Conservation (phyloP, 1,140 invertebrate species). For the Plutomurus gul region DNA sequence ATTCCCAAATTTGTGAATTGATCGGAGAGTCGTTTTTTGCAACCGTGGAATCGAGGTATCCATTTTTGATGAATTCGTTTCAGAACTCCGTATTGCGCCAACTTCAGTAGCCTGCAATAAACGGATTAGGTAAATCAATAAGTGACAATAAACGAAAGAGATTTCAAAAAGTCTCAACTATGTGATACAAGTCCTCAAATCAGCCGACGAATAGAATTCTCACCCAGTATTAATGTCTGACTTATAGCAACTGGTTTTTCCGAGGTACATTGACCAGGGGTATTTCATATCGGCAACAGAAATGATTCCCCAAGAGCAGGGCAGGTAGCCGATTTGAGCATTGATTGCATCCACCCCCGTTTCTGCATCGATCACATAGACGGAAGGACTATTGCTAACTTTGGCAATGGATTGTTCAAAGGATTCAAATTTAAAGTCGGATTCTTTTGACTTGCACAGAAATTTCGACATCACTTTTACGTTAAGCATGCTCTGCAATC, state of each 20-base stretch:
- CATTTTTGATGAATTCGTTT: neutral
- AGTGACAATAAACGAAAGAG: too few species aligned
- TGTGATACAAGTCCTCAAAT: too few species aligned
- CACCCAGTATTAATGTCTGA: neutral
- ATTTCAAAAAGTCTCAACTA: too few species aligned
- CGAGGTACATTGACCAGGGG: neutral
- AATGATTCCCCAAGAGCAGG: neutral
- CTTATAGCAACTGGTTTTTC: neutral
- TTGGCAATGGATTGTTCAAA: neutral
- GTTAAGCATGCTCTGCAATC: neutral
- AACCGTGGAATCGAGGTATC: neutral
- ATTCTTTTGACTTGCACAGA: neutral
- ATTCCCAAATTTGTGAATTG: neutral
- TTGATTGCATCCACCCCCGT: neutral
- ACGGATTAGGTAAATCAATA: too few species aligned
- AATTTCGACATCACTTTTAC: neutral
- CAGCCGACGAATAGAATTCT: too few species aligned
- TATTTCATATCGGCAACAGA: neutral
- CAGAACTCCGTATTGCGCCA: neutral
- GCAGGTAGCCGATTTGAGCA: neutral
- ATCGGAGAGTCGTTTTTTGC: neutral
- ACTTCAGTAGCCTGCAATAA: neutral
- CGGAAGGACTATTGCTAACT: neutral
- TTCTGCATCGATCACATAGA: neutral
- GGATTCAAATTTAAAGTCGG: neutral